Base-by-base conservation (phyloP, 2,113 vertebrate species). In the Sinocyclocheilus rhinocerous region DNA sequence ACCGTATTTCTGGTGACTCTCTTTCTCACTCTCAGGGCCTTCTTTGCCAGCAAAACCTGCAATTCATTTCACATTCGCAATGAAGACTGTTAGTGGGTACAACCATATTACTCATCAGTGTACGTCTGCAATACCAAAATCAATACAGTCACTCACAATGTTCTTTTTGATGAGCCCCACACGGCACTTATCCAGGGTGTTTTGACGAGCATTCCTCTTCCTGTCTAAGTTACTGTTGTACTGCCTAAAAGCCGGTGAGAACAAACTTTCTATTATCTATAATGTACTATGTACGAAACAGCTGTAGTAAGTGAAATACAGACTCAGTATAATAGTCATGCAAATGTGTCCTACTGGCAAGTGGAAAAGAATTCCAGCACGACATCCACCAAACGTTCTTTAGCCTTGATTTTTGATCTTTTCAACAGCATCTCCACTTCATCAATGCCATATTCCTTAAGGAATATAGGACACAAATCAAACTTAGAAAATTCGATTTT, bases 361-460 rank as follows among this genome's bases (percentile, higher is more conserved):
- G 96, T 95, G 81, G 95, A 95, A 86, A 98, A 92, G 89, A 99
- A 94, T 88, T 97, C 97, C 83, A 97, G 92, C 75, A 99, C 90
- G 11, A 96, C 93, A 75, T 96, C 94, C 65, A 92, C 90, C 48
- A 99, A 91, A 15, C 91, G 90, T 50, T 93, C 93, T 84, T 96
- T 96, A 18, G 94, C 93, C 0, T 95, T 94, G 50, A 93, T 92
- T 85, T 92, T 95, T 0, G 95, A 94, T 85, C 94, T 94, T 91
- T 95, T 96, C 83, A 96, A 63, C 4, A 96, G 94, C 85, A 93
- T 95, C 55, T 97, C 97, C 77, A 96, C 95, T 0, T 97, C 94
- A 22, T 95, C 92, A 20, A 98, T 93, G 4, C 98, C 97, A 26
- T 94, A 92, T 69, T 97, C 97, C 98, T 99, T 85, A 36, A 75